Evolutionary conservation across 2,113 vertebrate genomes (phyloP).

Genomic region (Polypterus bichir): DNA sequence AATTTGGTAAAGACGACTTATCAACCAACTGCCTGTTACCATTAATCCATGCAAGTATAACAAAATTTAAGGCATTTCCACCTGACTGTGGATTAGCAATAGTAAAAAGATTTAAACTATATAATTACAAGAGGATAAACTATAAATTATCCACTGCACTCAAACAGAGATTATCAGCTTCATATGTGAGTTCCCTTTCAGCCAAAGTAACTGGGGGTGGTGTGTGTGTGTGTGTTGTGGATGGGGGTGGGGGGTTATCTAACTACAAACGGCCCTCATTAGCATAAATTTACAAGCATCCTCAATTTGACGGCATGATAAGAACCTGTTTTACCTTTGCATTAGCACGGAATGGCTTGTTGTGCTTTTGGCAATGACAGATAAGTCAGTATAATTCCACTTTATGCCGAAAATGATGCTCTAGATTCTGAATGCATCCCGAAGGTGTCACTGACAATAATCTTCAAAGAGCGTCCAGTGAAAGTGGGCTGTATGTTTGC

Average conservation of each 20-base stretch:
- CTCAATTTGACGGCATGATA: slow-evolving; percentile 65
- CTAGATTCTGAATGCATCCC: slow-evolving; percentile 75
- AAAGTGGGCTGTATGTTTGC: slow-evolving; percentile 79
- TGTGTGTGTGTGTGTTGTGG: slow-evolving; percentile 27
- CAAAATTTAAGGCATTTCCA: slow-evolving; percentile 40
- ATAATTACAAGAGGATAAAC: slow-evolving; percentile 82
- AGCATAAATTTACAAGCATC: slow-evolving; percentile 87
- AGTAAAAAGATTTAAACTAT: slow-evolving; percentile 73
- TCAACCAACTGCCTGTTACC: slow-evolving; percentile 8
- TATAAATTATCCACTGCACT: slow-evolving; percentile 72
- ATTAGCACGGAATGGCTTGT: slow-evolving; percentile 76
- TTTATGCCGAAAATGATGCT: slow-evolving; percentile 74
- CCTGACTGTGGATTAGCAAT: slow-evolving; percentile 57
- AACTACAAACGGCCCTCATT: slow-evolving; percentile 77
- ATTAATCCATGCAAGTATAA: slow-evolving; percentile 12
- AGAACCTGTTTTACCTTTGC: slow-evolving; percentile 85
- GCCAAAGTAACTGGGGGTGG: slow-evolving; percentile 14
- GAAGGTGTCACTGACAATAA: slow-evolving; percentile 90
- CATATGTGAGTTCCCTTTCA: slow-evolving; percentile 26
- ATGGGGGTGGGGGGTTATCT: slow-evolving; percentile 56
- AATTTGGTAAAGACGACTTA: neutral
- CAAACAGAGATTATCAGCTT: slow-evolving; percentile 73
- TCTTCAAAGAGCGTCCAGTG: slow-evolving; percentile 82
- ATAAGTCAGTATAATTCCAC: slow-evolving; percentile 92
- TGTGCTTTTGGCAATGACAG: slow-evolving; percentile 93